Evolutionary conservation across 2,797 vertebrate genomes (phyloP).

Genomic region (Falco novaeseelandiae): DNA sequence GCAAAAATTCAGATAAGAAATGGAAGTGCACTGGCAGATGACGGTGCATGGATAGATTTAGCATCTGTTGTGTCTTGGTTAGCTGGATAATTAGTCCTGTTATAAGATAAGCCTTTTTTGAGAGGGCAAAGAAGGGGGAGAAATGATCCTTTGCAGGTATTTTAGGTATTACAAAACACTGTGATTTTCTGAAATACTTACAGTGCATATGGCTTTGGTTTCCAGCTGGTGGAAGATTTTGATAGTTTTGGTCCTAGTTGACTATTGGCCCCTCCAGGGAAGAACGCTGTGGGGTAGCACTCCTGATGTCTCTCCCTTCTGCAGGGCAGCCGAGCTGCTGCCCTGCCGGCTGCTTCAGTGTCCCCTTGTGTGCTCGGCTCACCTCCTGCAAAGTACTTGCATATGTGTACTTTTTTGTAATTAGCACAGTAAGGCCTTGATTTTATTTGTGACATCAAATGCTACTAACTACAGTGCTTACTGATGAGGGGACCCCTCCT

Average conservation of each 20-base stretch:
- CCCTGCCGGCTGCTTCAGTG: fast-evolving
- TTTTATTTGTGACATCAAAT: background rate
- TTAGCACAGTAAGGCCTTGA: background rate
- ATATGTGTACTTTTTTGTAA: background rate
- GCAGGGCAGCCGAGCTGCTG: background rate
- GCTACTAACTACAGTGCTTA: background rate
- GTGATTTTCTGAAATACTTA: background rate
- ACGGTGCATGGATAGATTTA: background rate
- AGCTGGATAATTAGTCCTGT: background rate
- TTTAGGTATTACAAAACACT: background rate
- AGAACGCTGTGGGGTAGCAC: background rate
- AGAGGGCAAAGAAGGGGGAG: background rate
- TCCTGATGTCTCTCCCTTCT: background rate
- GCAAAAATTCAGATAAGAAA: background rate
- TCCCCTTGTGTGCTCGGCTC: fast-evolving
- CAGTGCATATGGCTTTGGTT: background rate
- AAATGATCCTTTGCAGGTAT: background rate
- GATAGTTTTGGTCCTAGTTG: background rate
- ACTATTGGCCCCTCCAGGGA: background rate
- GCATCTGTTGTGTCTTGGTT: background rate
- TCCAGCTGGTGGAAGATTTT: background rate
- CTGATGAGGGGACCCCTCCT: background rate
- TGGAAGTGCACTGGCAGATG: background rate
- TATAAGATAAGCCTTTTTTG: background rate
- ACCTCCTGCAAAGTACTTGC: background rate